A percentile compares a stretch with the other conserved stretches of the same genome.
Evolutionary conservation across 1,140 invertebrate genomes (phyloP).

Genomic region (Diachasma alloeum): DNA sequence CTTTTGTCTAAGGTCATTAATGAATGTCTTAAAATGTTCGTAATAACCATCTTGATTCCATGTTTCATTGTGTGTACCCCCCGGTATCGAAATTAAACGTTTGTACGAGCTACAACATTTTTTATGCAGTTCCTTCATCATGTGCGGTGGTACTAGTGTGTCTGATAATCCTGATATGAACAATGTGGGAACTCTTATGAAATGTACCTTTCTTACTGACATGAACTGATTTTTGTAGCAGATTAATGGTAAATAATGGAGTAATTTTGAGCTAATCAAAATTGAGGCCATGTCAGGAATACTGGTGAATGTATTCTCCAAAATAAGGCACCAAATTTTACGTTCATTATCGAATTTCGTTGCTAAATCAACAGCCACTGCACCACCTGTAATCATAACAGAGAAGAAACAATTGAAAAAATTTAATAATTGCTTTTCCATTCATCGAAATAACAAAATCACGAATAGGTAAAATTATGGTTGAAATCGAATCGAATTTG

Average conservation of each 20-base stretch:
- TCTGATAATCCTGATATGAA: constrained; percentile 86
- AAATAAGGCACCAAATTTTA: constrained; percentile 84
- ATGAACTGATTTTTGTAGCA: constrained; percentile 86
- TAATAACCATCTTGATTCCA: constrained; percentile 77
- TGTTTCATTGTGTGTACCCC: constrained; percentile 89
- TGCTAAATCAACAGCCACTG: constrained; percentile 86
- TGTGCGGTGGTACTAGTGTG: constrained; percentile 82
- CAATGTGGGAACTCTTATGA: constrained; percentile 74
- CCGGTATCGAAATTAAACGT: constrained; percentile 75
- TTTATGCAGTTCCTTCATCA: constrained; percentile 83
- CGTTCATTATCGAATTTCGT: constrained; percentile 75
- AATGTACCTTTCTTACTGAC: constrained; percentile 75
- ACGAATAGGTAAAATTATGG: not conserved
- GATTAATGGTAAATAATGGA: constrained; percentile 77
- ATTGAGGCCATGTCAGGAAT: constrained; percentile 91
- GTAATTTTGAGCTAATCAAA: constrained; percentile 73
- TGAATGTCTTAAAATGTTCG: constrained; percentile 66
- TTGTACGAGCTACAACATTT: constrained; percentile 76
- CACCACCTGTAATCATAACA: constrained; percentile 72
- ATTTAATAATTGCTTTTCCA: not conserved
- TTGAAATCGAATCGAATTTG: too few relatives aligned
- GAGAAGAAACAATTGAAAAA: constrained; percentile 21
- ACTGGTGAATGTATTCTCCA: constrained; percentile 96
- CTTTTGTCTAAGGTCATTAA: constrained; percentile 62
- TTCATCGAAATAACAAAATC: too few relatives aligned